Evolutionary conservation across 2,888 invertebrate species (phyloP).

Genomic region (Melanchra persicariae): DNA sequence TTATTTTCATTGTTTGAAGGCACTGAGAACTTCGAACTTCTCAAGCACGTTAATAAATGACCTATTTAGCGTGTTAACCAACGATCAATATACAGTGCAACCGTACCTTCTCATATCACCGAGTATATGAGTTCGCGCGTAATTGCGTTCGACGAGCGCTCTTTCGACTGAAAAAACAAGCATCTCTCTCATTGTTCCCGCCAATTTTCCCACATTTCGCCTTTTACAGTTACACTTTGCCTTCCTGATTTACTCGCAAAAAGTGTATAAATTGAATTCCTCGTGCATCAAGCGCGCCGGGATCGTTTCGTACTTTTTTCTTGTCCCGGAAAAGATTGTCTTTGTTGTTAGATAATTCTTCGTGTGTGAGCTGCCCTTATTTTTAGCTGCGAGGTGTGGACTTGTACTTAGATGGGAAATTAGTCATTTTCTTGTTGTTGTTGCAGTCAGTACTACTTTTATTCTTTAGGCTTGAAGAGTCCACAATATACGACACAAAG

Average conservation of each 20-base stretch:
- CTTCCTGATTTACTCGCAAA: slow-evolving; percentile 88
- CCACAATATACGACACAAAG: background rate
- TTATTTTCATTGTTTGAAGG: background rate
- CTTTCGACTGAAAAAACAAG: slow-evolving; percentile 88
- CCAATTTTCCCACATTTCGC: slow-evolving; percentile 89
- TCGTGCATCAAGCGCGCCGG: slow-evolving; percentile 76
- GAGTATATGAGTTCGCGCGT: slow-evolving; percentile 81
- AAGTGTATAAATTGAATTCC: slow-evolving; percentile 88
- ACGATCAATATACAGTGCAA: slow-evolving; percentile 64
- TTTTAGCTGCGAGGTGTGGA: slow-evolving; percentile 35
- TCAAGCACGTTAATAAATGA: background rate
- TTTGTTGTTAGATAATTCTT: slow-evolving; percentile 76
- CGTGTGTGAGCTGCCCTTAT: slow-evolving; percentile 67
- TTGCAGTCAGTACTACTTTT: background rate
- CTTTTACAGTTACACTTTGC: slow-evolving; percentile 86
- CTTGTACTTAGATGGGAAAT: background rate
- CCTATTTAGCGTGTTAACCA: slow-evolving; percentile 34
- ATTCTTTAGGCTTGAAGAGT: background rate
- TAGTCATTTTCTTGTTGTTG: background rate
- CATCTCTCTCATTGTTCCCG: slow-evolving; percentile 87
- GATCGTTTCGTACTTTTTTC: slow-evolving; percentile 73
- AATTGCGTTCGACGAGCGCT: slow-evolving; percentile 88
- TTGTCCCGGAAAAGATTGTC: slow-evolving; percentile 75
- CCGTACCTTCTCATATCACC: slow-evolving; percentile 74
- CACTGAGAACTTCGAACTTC: background rate